Conservation (phyloP, 1,140 invertebrate species). For the Ephestia elutella region DNA sequence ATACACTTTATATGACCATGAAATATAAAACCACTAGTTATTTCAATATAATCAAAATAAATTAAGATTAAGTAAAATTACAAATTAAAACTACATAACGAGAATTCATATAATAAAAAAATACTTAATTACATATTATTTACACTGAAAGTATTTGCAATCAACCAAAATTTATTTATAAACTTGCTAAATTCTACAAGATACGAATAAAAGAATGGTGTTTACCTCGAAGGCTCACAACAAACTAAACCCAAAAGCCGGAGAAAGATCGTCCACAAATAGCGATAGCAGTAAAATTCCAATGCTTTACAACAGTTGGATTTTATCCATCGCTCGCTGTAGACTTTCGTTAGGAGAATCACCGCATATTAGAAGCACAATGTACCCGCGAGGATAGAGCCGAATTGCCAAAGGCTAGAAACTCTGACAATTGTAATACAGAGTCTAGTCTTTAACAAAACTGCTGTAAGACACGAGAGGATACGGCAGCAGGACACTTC, state of each 20-base stretch:
- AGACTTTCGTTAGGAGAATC: conserved; percentile 43
- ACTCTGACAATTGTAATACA: conserved; percentile 41
- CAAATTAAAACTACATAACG: too few relatives aligned
- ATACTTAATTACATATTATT: too few relatives aligned
- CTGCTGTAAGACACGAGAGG: conserved; percentile 23
- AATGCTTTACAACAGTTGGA: conserved; percentile 60
- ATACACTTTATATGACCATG: too few relatives aligned
- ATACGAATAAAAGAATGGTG: conserved; percentile 7
- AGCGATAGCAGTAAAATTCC: conserved; percentile 64
- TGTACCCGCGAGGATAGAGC: conserved; percentile 35
- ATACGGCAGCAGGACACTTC: conserved; percentile 10
- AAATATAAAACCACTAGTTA: too few relatives aligned
- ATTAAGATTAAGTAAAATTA: too few relatives aligned
- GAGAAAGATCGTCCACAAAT: conserved; percentile 60
- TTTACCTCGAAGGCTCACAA: conserved; percentile 12
- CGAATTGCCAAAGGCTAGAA: conserved; percentile 43
- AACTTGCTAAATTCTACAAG: neutral
- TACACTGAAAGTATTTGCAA: too few relatives aligned
- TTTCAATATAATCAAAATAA: too few relatives aligned
- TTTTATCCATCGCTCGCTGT: conserved; percentile 63
- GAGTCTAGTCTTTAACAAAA: conserved; percentile 52
- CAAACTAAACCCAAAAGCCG: conserved; percentile 26
- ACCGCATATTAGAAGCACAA: conserved; percentile 19
- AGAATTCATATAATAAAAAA: too few relatives aligned
- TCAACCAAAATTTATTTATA: too few relatives aligned